Conservation (phyloP, 2,888 invertebrate species). For the Eurytoma adleriae region DNA sequence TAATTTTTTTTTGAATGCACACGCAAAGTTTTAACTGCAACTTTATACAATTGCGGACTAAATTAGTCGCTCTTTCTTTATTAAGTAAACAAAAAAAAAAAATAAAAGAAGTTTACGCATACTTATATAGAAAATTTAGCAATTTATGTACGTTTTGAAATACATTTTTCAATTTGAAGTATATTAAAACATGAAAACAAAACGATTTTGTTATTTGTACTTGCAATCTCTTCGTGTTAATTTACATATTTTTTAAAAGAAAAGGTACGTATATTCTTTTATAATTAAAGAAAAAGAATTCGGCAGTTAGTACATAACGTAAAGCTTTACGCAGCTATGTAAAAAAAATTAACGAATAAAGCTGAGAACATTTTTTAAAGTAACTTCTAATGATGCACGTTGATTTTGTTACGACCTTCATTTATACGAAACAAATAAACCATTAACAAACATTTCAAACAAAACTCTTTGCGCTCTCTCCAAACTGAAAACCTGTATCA, state of each 20-base stretch:
- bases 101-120: constrained; percentile 19
- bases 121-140: constrained; percentile 49
- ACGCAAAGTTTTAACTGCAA: constrained; percentile 47
- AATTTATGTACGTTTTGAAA: constrained; percentile 54
- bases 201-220: constrained; percentile 49
- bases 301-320: constrained; percentile 26
- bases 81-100: constrained; percentile 32
- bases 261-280: constrained; percentile 55
- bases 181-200: constrained; percentile 49
- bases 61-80: constrained; percentile 48
- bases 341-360: constrained; percentile 49
- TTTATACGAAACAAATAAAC: constrained; percentile 5
- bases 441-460: too few species aligned
- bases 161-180: constrained; percentile 55
- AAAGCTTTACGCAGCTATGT: constrained; percentile 25
- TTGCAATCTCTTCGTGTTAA: constrained; percentile 32
- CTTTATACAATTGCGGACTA: constrained; percentile 46
- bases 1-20: constrained; percentile 47
- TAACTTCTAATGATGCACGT: constrained; percentile 35
- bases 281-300: constrained; percentile 26
- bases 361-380: constrained; percentile 35
- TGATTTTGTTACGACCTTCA: constrained; percentile 28
- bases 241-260: constrained; percentile 25
- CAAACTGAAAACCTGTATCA: too few species aligned
- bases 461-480: too few species aligned